These are phyloP conservation scores for Phenganax subtilis DNA, from an alignment of 92 coral and sea anemone genomes.

Conservation along the genomic window DNA sequence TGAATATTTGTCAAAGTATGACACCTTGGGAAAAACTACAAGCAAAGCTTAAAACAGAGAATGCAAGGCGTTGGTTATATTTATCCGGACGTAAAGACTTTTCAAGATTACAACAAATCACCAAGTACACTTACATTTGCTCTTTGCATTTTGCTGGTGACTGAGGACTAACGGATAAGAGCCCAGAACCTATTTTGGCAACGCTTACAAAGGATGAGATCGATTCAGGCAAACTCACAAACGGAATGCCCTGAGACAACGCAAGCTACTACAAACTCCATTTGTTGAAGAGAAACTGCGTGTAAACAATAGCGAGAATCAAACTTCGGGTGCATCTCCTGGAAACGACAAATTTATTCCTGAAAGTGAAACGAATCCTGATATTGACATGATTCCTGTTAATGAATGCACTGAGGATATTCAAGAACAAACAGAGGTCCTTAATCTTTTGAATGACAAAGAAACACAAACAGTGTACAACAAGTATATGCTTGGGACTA, in stretches of 20 bases:
- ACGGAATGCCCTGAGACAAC: too few species aligned
- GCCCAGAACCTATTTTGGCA: too few species aligned
- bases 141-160: slow-evolving; percentile 14
- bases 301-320: too few species aligned
- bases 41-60: background rate
- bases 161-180: too few species aligned
- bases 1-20: slow-evolving; percentile 24
- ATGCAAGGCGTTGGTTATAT: slow-evolving; percentile 31
- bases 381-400: background rate
- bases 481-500: background rate
- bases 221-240: too few species aligned
- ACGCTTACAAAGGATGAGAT: too few species aligned
- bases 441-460: too few species aligned
- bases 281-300: too few species aligned
- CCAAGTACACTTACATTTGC: slow-evolving; percentile 35
- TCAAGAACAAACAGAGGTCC: too few species aligned
- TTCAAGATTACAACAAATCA: slow-evolving; percentile 20
- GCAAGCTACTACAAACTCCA: too few species aligned
- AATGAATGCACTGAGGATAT: too few species aligned
- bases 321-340: too few species aligned
- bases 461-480: background rate
- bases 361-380: background rate
- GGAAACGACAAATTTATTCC: background rate
- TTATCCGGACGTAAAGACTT: slow-evolving; percentile 30
- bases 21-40: slow-evolving; percentile 30